Evolutionary conservation across 2,113 vertebrate genomes (phyloP).

Genomic region (Pavo muticus): DNA sequence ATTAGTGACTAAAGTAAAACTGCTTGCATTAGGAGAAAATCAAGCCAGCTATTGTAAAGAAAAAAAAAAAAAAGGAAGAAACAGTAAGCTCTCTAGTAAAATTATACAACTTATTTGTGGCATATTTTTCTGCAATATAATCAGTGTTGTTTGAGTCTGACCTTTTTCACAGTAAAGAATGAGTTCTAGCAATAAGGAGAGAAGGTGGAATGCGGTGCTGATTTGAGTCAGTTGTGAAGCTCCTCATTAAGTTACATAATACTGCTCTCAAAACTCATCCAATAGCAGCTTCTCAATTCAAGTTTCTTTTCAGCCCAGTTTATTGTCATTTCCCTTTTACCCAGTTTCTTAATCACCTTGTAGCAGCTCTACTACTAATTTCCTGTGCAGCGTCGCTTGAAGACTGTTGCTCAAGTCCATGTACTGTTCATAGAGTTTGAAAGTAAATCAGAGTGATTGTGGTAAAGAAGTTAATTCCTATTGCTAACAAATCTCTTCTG

Average conservation of each 20-base stretch:
- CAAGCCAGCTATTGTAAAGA: neutral
- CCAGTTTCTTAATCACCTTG: neutral
- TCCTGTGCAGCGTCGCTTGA: neutral
- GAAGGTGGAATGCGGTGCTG: neutral
- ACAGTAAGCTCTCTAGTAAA: neutral
- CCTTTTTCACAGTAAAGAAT: neutral
- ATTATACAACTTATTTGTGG: neutral
- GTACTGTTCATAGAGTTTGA: neutral
- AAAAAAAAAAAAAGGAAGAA: neutral
- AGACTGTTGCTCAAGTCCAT: neutral
- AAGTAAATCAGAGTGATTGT: neutral
- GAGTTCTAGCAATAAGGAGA: neutral
- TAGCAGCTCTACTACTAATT: neutral
- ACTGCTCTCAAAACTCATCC: neutral
- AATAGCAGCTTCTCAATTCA: neutral
- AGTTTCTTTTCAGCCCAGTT: neutral
- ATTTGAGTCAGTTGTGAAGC: neutral
- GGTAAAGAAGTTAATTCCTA: neutral
- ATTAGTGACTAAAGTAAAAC: neutral
- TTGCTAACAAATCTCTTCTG: neutral
- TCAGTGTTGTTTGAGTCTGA: neutral
- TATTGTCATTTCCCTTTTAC: neutral
- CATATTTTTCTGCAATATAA: neutral
- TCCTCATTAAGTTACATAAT: constrained; percentile 11
- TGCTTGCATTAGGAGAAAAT: neutral